Evolutionary conservation across 2,888 invertebrate species (phyloP), one percentile per base, ranked within the genome.

Genomic region (Agriotes lineatus): DNA sequence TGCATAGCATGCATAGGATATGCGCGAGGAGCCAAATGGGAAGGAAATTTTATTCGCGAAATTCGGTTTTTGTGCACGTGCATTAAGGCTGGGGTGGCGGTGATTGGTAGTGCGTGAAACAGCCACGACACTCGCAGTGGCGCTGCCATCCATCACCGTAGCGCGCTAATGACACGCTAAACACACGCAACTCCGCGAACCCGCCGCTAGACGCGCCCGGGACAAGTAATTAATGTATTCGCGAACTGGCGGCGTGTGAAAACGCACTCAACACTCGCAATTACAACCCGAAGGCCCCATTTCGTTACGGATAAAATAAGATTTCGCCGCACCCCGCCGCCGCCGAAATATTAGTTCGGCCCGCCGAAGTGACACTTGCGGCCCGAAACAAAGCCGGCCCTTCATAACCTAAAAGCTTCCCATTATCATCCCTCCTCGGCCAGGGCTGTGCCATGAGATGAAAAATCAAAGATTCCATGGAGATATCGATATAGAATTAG

Each of bases 131-230:
- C 79, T 78, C 75, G 77, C 82, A 82, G 81, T 79, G 81, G 80
- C 79, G 80, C 78, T 81, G 78, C 81, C 80, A 83, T 82, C 81
- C 82, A 82, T 82, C 82, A 83, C 81, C 75, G 74, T 75, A 75
- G 75, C 77, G 77, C 81, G 81, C 80, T 83, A 83, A 83, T 83
- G 83, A 83, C 82, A 83, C 81, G 81, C 82, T 82, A 82, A 82
- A 82, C 81, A 80, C 82, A 82, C 82, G 81, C 81, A 81, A 82
- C 79, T 76, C 74, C 72, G 73, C 74, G 74, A 74, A 76, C 76
- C 76, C 73, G 75, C 71, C 71, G 65, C 76, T 74, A 75, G 75
- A 76, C 77, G 75, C 74, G 74, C 76, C 75, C 74, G 71, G 73
- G 75, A 75, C 77, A 77, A 77, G 77, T 80, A 81, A 82, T 82